A percentile compares a stretch with the other conserved stretches of the same genome.
Evolutionary conservation across 2,888 invertebrate species (phyloP).

Genomic region (Lysandra bellargus): DNA sequence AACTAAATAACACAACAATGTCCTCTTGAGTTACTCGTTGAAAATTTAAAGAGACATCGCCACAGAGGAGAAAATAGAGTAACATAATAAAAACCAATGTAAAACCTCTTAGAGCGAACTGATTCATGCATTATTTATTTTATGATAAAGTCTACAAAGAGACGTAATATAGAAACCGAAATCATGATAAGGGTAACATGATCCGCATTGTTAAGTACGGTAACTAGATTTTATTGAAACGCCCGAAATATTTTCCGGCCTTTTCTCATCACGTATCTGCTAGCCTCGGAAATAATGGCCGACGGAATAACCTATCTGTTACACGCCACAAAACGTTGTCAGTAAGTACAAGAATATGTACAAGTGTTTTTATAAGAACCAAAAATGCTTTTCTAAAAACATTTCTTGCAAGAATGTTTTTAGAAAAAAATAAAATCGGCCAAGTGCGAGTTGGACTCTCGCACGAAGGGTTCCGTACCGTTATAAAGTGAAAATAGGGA

Average conservation of each 20-base stretch:
- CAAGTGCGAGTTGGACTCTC: no score
- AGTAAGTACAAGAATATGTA: background rate
- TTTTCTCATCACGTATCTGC: conserved; percentile 18
- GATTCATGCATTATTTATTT: conserved; percentile 14
- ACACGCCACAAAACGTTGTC: conserved; percentile 3
- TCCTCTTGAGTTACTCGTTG: background rate
- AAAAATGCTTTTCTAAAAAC: background rate
- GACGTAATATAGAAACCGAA: conserved; percentile 14
- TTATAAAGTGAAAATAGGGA: no score
- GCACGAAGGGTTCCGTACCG: no score
- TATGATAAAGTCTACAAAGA: conserved; percentile 13
- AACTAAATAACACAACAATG: background rate
- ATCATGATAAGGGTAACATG: conserved; percentile 22
- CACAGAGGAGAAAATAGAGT: background rate
- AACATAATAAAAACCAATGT: background rate
- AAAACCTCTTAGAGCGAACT: background rate
- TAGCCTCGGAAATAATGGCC: background rate
- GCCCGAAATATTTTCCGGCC: conserved; percentile 14
- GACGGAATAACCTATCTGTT: conserved; percentile 8
- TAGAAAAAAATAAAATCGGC: background rate
- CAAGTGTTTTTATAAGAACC: background rate
- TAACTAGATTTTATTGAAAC: conserved; percentile 29
- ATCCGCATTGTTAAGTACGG: conserved; percentile 27
- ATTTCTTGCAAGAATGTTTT: background rate
- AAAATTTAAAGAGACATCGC: background rate